Percentiles rank a stretch among this genome's conserved stretches.
These are phyloP conservation scores for Blastomussa wellsi DNA, from an alignment of 92 coral and sea anemone species.

Conservation along the genomic window DNA sequence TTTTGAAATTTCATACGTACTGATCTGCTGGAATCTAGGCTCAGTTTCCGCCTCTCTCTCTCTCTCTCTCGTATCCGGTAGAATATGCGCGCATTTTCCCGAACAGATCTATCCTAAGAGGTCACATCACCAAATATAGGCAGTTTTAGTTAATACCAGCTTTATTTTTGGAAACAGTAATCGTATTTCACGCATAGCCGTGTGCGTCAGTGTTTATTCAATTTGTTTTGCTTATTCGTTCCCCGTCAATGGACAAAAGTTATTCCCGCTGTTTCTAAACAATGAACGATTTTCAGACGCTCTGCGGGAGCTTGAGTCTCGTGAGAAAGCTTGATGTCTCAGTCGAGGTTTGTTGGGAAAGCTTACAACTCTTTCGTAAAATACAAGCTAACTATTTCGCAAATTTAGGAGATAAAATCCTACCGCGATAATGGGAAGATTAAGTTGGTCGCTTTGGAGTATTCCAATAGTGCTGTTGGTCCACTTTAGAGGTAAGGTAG, in stretches of 20 bases:
- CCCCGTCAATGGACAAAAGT: not conserved
- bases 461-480: not conserved
- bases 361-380: not conserved
- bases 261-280: not conserved
- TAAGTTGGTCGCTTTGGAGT: not conserved
- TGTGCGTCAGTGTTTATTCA: not conserved
- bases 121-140: not conserved
- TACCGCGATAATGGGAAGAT: not conserved
- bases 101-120: not conserved
- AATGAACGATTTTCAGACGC: not conserved
- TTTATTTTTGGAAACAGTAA: not conserved
- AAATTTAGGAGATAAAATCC: not conserved
- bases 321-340: slow-evolving; percentile 16
- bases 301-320: not conserved
- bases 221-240: not conserved
- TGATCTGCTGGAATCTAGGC: not conserved
- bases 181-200: not conserved
- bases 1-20: not conserved
- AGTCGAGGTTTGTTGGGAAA: not conserved
- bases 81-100: too few relatives aligned
- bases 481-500: slow-evolving; percentile 17
- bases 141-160: not conserved
- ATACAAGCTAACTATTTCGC: not conserved
- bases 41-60: too few relatives aligned
- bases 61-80: too few relatives aligned